Evolutionary conservation across 2,797 vertebrate species (phyloP).

Genomic region (Gastrophryne carolinensis): DNA sequence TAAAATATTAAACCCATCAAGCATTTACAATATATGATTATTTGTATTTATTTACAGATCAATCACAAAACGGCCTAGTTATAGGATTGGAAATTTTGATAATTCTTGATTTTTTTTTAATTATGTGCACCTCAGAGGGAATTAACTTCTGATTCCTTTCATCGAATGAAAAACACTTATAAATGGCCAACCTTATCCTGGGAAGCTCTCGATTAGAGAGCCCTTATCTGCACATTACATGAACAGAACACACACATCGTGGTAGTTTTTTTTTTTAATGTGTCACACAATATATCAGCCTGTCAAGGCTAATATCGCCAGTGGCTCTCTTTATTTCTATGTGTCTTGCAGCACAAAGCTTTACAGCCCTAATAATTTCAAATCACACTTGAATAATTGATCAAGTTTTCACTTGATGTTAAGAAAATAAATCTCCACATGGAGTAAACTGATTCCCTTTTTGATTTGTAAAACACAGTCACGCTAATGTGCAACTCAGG

Average conservation of each 20-base stretch:
- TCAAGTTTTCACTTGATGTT: conserved; percentile 14
- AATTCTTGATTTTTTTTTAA: too few relatives aligned
- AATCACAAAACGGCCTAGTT: too few relatives aligned
- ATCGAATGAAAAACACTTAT: too few relatives aligned
- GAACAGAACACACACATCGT: neutral
- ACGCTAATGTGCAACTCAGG: conserved; percentile 20
- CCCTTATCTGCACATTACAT: neutral
- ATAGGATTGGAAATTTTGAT: too few relatives aligned
- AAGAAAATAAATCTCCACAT: conserved; percentile 29
- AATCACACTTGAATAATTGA: conserved; percentile 34
- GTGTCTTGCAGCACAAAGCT: neutral
- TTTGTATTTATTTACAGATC: too few relatives aligned
- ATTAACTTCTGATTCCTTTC: too few relatives aligned
- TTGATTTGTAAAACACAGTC: conserved; percentile 37
- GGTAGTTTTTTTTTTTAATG: neutral
- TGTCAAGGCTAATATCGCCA: neutral
- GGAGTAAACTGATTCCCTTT: conserved; percentile 6
- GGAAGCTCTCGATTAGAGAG: neutral
- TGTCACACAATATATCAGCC: neutral
- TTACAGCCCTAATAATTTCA: conserved; percentile 25
- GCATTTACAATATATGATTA: too few relatives aligned
- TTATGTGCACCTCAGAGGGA: too few relatives aligned
- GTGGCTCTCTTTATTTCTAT: neutral
- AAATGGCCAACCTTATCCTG: too few relatives aligned
- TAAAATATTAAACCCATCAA: too few relatives aligned